Evolutionary conservation across 2,888 invertebrate species (phyloP).

Genomic region (Cantharis nigra): DNA sequence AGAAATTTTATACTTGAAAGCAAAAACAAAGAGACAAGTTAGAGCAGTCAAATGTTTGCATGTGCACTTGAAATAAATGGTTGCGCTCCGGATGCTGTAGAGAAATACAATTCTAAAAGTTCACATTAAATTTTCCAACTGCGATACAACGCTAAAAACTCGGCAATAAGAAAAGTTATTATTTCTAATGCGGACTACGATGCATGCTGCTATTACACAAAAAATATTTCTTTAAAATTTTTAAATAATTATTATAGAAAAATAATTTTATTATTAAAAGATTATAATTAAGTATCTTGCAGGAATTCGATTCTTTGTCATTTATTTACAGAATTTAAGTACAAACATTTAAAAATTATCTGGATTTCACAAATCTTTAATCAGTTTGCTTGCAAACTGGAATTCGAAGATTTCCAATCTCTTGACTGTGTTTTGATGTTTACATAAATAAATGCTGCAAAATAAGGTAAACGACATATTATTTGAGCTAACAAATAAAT

Average conservation of each 20-base stretch:
- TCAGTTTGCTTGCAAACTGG: too few relatives aligned
- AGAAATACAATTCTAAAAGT: slow-evolving; percentile 25
- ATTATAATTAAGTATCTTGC: too few relatives aligned
- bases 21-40: slow-evolving; percentile 13
- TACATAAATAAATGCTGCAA: too few relatives aligned
- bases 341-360: too few relatives aligned
- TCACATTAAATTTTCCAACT: slow-evolving; percentile 9
- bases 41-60: slow-evolving; percentile 21
- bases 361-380: too few relatives aligned
- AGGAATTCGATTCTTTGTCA: too few relatives aligned
- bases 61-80: slow-evolving; percentile 25
- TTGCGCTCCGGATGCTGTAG: slow-evolving; percentile 18
- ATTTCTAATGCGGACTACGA: neutral
- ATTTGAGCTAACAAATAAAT: too few relatives aligned
- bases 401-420: too few relatives aligned
- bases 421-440: too few relatives aligned
- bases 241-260: neutral
- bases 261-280: neutral
- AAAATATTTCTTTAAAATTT: too few relatives aligned
- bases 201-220: neutral
- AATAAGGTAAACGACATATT: too few relatives aligned
- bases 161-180: neutral
- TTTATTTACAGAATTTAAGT: too few relatives aligned
- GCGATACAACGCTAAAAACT: neutral
- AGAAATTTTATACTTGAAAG: neutral